These are phyloP conservation scores for Tinea semifulvella DNA, from an alignment of 2,888 invertebrate species.

Conservation along the genomic window DNA sequence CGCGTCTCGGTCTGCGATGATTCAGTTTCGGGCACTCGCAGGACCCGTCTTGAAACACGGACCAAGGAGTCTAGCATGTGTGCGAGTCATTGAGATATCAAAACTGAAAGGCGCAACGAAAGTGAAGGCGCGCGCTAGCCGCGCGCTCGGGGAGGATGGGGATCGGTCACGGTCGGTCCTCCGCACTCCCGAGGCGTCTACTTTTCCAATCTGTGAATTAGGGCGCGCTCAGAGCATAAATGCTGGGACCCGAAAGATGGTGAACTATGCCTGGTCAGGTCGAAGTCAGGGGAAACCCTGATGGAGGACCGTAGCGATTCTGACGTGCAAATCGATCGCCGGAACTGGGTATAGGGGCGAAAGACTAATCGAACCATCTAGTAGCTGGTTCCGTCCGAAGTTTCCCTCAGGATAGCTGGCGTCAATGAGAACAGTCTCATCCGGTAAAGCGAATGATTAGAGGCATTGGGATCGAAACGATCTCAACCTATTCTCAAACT, in stretches of 20 bases:
- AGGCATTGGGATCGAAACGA: constrained; percentile 74
- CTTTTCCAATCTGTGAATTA: constrained; percentile 41
- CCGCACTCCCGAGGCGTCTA: constrained; percentile 69
- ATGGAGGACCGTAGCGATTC: constrained; percentile 78
- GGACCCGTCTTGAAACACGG: constrained; percentile 83
- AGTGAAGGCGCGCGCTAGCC: constrained; percentile 54
- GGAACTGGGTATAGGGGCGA: constrained; percentile 78
- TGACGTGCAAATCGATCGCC: constrained; percentile 84
- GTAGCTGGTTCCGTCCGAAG: constrained; percentile 81
- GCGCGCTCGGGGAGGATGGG: constrained; percentile 52
- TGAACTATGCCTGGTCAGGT: constrained; percentile 77
- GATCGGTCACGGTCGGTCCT: constrained; percentile 37
- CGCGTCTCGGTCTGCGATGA: constrained; percentile 34
- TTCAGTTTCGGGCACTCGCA: constrained; percentile 53
- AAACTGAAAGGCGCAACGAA: constrained; percentile 74
- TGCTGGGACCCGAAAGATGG: constrained; percentile 78
- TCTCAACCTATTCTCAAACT: constrained; percentile 81
- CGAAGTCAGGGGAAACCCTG: constrained; percentile 75
- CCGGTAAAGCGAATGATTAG: constrained; percentile 82
- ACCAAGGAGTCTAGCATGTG: constrained; percentile 78
- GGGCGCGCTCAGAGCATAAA: constrained; percentile 71
- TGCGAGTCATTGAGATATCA: constrained; percentile 71
- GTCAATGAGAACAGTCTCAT: constrained; percentile 60
- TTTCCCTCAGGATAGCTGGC: constrained; percentile 79
- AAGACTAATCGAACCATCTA: constrained; percentile 80